These are phyloP conservation scores for Nephrocerus scutellatus DNA, from an alignment of 2,888 invertebrate genomes.

Conservation along the genomic window DNA sequence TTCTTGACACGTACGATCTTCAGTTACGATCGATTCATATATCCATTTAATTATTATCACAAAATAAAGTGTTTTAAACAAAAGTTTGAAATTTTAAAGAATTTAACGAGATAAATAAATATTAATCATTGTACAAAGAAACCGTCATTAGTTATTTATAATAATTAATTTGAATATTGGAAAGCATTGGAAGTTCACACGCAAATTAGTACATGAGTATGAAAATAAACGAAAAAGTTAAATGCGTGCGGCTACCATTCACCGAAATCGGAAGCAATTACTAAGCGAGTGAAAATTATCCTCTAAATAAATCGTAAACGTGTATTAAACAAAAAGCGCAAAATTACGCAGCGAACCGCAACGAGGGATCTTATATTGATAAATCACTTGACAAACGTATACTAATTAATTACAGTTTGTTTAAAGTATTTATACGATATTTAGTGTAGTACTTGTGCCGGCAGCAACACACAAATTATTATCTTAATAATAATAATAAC, in stretches of 20 bases:
- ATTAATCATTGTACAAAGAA: too few species aligned
- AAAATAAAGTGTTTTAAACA: too few species aligned
- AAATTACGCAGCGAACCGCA: slow-evolving; percentile 6
- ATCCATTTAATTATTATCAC: too few species aligned
- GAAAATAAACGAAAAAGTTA: not conserved
- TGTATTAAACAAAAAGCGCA: not conserved
- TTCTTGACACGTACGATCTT: too few species aligned
- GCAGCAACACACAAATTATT: too few species aligned
- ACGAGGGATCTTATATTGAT: slow-evolving; percentile 27
- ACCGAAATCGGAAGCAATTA: slow-evolving; percentile 27
- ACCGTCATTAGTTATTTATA: too few species aligned
- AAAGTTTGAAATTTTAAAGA: too few species aligned
- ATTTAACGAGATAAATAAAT: too few species aligned
- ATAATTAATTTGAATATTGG: too few species aligned
- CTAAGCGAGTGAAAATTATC: slow-evolving; percentile 40
- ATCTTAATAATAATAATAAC: too few species aligned
- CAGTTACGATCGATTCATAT: too few species aligned
- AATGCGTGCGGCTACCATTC: not conserved
- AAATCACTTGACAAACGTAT: slow-evolving; percentile 48
- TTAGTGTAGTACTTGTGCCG: too few species aligned
- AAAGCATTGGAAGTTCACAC: slow-evolving; percentile 31
- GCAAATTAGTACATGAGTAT: slow-evolving; percentile 34
- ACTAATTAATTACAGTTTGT: slow-evolving; percentile 50
- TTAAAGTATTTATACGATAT: slow-evolving; percentile 43
- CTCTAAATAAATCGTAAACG: slow-evolving; percentile 26